Base-by-base conservation (phyloP, 2,113 vertebrate genomes). In the Onychorhynchus coronatus region DNA sequence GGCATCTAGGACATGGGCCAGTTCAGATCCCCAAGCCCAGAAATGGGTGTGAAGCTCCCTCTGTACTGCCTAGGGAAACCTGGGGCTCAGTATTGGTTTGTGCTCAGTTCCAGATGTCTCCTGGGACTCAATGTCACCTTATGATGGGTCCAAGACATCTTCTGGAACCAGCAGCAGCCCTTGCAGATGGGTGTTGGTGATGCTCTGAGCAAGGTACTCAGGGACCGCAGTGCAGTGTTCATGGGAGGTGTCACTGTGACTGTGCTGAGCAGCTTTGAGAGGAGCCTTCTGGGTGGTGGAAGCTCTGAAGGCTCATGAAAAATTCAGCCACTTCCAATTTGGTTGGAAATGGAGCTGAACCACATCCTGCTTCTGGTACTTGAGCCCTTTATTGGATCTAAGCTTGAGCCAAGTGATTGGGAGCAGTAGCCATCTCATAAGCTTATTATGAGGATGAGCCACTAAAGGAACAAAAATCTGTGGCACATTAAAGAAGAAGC, bases 301-400 rank as follows among this genome's bases (percentile, higher is more conserved):
- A 76, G 31, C 62, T 87, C 65, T 81, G 71, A 88, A 92, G 28
- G 35, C 61, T 68, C 1, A 1, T 89, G 56, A 70, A 92, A 92
- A 88, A 85, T 58, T 65, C 93, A 88, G 33, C 31, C 70, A 50
- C 12, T 93, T 93, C 73, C 46, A 94, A 53, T 68, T 82, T 85
- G 62, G 14, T 78, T 91, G 66, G 71, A 78, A 96, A 61, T 68
- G 65, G 77, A 91, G 93, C 50, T 89, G 87, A 85, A 88, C 66
- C 37, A 79, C 70, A 81, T 95, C 62, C 66, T 85, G 52, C 42
- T 89, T 93, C 79, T 91, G 35, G 52, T 87, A 44, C 89, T 73
- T 95, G 94, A 97, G 93, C 87, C 66, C 46, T 95, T 97, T 96
- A 96, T 96, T 96, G 91, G 96, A 96, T 97, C 77, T 96, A 91